These are phyloP conservation scores for Hypothenemus hampei DNA, from an alignment of 1,140 invertebrate species.

Conservation along the genomic window DNA sequence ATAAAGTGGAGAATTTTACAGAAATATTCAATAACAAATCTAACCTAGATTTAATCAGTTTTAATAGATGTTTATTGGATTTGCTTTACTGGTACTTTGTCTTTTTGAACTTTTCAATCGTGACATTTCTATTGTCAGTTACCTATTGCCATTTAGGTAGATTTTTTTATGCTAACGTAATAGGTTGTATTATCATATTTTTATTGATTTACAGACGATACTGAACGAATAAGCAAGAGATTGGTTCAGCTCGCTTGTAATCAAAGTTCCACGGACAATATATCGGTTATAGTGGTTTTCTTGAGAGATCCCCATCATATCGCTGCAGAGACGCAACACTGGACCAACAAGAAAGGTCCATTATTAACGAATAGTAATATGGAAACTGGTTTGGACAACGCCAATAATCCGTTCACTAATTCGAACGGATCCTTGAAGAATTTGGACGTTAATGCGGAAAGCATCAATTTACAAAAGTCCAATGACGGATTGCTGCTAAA, in stretches of 20 bases:
- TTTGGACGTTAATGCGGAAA: conserved; percentile 21
- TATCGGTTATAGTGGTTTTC: conserved; percentile 83
- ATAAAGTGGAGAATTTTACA: too few relatives aligned
- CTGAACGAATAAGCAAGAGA: conserved; percentile 58
- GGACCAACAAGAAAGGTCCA: conserved; percentile 42
- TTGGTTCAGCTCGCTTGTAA: conserved; percentile 70
- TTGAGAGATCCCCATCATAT: too few relatives aligned
- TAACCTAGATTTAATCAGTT: too few relatives aligned
- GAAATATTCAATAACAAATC: too few relatives aligned
- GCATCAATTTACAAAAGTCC: conserved; percentile 30
- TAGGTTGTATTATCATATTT: too few relatives aligned
- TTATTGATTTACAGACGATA: conserved; percentile 53
- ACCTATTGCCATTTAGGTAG: too few relatives aligned
- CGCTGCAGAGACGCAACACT: conserved; percentile 57
- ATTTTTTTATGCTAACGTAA: too few relatives aligned
- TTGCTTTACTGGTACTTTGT: too few relatives aligned
- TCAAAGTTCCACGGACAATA: conserved; percentile 78
- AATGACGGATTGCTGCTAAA: conserved; percentile 34
- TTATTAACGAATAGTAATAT: conserved; percentile 36
- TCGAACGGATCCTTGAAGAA: conserved; percentile 36
- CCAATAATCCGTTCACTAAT: conserved; percentile 43
- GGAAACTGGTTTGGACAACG: conserved; percentile 41
- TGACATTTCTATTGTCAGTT: too few relatives aligned
- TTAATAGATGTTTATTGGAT: too few relatives aligned
- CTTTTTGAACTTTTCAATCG: too few relatives aligned